These are phyloP conservation scores for Eonycteris spelaea DNA, from an alignment of 2,113 vertebrate genomes.

Conservation along the genomic window DNA sequence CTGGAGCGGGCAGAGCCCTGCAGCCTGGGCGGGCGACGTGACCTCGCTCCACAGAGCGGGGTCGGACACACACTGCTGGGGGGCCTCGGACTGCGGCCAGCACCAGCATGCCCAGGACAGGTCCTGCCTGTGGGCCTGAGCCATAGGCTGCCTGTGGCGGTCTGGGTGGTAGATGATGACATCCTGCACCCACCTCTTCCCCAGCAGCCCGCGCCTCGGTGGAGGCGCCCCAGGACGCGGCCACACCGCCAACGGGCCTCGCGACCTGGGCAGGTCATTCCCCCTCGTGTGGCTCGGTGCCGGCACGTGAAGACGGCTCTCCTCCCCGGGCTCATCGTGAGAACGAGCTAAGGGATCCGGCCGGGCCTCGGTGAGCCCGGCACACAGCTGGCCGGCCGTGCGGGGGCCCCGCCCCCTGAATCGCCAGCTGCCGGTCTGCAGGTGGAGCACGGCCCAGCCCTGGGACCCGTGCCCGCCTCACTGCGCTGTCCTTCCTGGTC, in stretches of 20 bases:
- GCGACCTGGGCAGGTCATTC: not conserved
- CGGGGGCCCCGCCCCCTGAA: fast-evolving
- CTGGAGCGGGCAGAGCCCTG: fast-evolving
- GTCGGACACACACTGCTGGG: too few relatives aligned
- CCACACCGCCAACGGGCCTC: fast-evolving
- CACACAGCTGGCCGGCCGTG: not conserved
- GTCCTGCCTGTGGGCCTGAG: not conserved
- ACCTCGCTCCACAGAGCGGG: fast-evolving
- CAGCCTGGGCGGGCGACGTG: not conserved
- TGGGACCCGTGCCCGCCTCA: fast-evolving
- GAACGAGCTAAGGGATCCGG: not conserved
- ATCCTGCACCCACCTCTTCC: not conserved
- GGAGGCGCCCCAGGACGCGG: not conserved
- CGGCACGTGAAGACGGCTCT: not conserved
- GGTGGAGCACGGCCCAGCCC: fast-evolving
- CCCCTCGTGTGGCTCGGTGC: not conserved
- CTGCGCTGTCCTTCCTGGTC: fast-evolving
- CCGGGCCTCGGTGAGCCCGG: fast-evolving
- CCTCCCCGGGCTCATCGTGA: not conserved
- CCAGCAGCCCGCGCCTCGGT: not conserved
- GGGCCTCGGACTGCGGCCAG: fast-evolving
- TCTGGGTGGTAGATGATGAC: not conserved
- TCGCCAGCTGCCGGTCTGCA: fast-evolving
- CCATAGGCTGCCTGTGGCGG: not conserved
- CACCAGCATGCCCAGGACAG: fast-evolving